Base-by-base conservation (phyloP, 2,888 invertebrate genomes). In the Matsumyia berberina region DNA sequence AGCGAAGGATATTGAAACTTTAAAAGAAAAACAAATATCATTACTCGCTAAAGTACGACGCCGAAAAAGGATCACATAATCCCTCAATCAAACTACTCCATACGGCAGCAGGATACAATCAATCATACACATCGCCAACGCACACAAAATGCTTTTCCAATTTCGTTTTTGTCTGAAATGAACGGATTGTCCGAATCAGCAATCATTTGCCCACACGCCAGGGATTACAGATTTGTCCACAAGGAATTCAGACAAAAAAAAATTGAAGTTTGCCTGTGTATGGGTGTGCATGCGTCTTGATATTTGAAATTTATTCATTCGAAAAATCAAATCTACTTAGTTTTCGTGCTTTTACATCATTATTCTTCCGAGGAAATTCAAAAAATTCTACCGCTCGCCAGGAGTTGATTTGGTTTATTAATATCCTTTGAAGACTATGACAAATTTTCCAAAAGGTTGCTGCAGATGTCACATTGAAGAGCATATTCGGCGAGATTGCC, bases 141-240 rank as follows among this genome's bases (percentile, higher is more conserved):
- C 11, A 29, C 44, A 42, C 19, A 31, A 12, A 64, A 64, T 35
- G 17, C 12, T 66, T 37, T 9, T 53, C 46, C 53, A 29, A 44
- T 42, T 67, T 60, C 11, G 19, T 57, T 55, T 57, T 33, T 69
- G 31, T 69, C 33, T 12, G 35, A 57, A 46, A 66, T 53, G 39
- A 66, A 29, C 37, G 37, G 39, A 66, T 53, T 66, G 51, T 39
- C 39, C n/a, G 39, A 53, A 57, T 69, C 57, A 53, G 51, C 58
- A 70, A 58, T 39, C 46, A n/a, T 29, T 37, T 17, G 70, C 37
- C 37, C 58, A 58, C 24, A 24, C 57, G 12, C 35, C 42, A 39
- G 11, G 44, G 55, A 57, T 69, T 37, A 55, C 0, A 58, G 46
- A 58, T 37, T 7, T 19, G 15, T 11, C 33, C 44, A 33, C 24